phyloP scores from a whole-genome alignment of 2,113 vertebrate genomes.

The Poeciliopsis prolifica region DNA sequence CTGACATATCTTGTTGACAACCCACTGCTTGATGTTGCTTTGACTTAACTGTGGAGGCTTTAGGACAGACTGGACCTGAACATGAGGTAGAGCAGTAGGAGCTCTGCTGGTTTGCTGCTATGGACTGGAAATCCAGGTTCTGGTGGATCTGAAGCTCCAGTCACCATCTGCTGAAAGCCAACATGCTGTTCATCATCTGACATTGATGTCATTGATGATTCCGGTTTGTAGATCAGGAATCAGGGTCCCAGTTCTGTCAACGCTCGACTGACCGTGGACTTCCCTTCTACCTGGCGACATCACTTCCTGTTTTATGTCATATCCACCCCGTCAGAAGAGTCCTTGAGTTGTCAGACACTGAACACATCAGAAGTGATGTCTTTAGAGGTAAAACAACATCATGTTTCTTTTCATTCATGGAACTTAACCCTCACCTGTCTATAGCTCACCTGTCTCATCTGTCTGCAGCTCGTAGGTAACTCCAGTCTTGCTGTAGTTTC shows the following conservation, averaged over 20 bases:
- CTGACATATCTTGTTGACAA: too few species aligned
- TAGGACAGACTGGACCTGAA: background rate
- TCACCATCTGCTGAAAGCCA: background rate
- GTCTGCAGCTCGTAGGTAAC: slow-evolving; percentile 13
- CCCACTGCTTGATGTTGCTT: too few species aligned
- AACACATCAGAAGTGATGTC: slow-evolving; percentile 14
- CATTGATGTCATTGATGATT: background rate
- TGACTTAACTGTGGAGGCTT: background rate
- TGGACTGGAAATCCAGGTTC: background rate
- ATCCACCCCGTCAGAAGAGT: slow-evolving; percentile 13
- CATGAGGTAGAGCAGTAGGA: background rate
- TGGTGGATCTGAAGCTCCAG: background rate
- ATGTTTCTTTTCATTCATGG: background rate
- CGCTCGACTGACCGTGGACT: slow-evolving; percentile 24
- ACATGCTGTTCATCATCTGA: background rate
- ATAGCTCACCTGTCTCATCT: background rate
- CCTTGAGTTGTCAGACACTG: slow-evolving; percentile 22
- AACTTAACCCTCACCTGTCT: background rate
- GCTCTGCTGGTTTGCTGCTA: background rate
- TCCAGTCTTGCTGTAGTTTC: slow-evolving; percentile 14
- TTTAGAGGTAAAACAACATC: background rate
- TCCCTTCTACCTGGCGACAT: slow-evolving; percentile 16
- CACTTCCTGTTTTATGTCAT: slow-evolving; percentile 30
- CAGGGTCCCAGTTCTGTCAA: slow-evolving; percentile 19
- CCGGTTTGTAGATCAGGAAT: slow-evolving; percentile 20